These are phyloP conservation scores for Zonotrichia albicollis DNA, from an alignment of 2,797 vertebrate genomes.

Conservation along the genomic window DNA sequence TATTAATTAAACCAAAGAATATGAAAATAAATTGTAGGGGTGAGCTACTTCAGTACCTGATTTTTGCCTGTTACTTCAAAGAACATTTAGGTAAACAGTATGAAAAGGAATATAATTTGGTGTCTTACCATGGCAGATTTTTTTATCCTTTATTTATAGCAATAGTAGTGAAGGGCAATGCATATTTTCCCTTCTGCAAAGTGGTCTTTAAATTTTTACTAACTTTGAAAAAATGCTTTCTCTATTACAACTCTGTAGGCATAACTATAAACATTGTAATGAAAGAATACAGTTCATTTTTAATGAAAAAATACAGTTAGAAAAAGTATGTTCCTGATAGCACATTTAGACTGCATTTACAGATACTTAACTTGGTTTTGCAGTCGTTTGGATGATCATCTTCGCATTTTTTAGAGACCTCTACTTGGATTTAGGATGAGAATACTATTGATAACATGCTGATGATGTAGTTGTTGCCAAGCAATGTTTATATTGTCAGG, in stretches of 20 bases:
- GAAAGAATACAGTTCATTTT: not conserved
- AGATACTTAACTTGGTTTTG: not conserved
- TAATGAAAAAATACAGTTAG: not conserved
- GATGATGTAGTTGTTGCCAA: not conserved
- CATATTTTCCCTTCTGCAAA: not conserved
- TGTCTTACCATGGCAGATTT: not conserved
- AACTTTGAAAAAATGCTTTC: not conserved
- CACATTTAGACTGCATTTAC: not conserved
- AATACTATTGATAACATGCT: not conserved
- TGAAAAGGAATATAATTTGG: not conserved
- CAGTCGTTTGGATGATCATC: not conserved
- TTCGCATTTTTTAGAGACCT: not conserved
- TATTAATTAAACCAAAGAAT: not conserved
- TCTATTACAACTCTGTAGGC: not conserved
- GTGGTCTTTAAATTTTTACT: not conserved
- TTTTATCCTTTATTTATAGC: not conserved
- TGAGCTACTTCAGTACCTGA: not conserved
- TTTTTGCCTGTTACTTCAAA: not conserved
- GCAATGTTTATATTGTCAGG: not conserved
- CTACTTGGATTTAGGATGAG: not conserved
- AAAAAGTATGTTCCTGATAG: not conserved
- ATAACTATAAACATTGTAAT: not conserved
- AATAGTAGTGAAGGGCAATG: not conserved
- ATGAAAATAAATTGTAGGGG: not conserved
- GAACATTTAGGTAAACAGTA: not conserved